Conservation (phyloP, 2,113 vertebrate genomes). For the Setophaga petechia region DNA sequence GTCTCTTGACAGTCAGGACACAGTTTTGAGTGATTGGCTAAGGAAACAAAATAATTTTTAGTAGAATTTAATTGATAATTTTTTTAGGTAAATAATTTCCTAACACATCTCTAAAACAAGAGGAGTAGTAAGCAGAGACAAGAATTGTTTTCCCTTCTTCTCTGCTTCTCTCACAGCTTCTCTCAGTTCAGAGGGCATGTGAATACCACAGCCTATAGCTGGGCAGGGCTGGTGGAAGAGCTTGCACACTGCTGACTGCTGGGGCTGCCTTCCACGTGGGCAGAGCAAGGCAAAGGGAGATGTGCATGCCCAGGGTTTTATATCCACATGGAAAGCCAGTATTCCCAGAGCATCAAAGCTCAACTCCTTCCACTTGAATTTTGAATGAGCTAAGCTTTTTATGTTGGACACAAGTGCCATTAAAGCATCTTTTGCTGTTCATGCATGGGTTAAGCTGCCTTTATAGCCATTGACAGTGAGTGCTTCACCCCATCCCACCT, state of each 20-base stretch:
- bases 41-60: too few species aligned
- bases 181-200: too few species aligned
- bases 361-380: neutral
- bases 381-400: conserved; percentile 9
- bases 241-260: neutral
- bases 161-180: too few species aligned
- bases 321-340: neutral
- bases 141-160: too few species aligned
- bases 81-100: too few species aligned
- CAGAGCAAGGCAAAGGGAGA: neutral
- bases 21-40: too few species aligned
- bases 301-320: neutral
- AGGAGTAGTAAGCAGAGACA: too few species aligned
- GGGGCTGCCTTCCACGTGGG: neutral
- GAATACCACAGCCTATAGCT: neutral
- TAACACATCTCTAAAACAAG: too few species aligned
- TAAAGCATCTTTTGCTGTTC: neutral
- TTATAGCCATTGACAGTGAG: neutral
- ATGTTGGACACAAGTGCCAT: neutral
- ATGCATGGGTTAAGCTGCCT: neutral
- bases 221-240: neutral
- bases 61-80: too few species aligned
- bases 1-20: too few species aligned
- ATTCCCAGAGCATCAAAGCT: neutral
- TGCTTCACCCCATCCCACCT: neutral